phyloP scores from a whole-genome alignment of 92 coral and sea anemone genomes.

The Micromussa lordhowensis region DNA sequence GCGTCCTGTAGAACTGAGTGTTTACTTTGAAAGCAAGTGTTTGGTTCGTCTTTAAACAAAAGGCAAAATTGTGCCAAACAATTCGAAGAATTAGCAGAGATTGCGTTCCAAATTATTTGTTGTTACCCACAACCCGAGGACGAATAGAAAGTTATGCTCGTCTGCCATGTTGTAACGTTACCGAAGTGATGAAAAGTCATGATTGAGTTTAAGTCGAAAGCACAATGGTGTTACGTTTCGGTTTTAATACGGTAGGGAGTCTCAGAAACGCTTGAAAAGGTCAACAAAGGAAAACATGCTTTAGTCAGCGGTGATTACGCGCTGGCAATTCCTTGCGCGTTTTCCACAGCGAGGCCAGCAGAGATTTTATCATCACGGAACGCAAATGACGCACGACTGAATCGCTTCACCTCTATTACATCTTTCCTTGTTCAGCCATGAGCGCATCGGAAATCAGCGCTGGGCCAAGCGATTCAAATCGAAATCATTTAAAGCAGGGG shows the following conservation, averaged over 20 bases:
- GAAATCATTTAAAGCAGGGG: constrained; percentile 12
- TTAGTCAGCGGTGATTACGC: constrained; percentile 31
- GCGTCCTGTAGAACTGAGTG: neutral
- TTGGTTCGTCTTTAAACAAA: neutral
- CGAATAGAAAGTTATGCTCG: neutral
- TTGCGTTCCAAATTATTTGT: neutral
- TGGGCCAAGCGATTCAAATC: neutral
- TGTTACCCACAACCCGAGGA: neutral
- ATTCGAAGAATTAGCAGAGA: constrained; percentile 5
- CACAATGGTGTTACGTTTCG: constrained; percentile 7
- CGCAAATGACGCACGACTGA: neutral
- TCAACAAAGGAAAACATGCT: constrained; percentile 32
- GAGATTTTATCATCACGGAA: constrained; percentile 8
- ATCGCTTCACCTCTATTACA: neutral
- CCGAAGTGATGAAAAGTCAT: neutral
- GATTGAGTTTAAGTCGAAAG: neutral
- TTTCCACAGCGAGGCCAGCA: neutral
- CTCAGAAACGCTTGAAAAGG: constrained; percentile 6
- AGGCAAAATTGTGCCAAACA: constrained; percentile 17
- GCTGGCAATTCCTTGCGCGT: constrained; percentile 15
- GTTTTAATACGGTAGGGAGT: neutral
- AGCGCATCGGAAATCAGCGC: neutral
- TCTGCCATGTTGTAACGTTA: neutral
- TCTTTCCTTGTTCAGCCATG: neutral
- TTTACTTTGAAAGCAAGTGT: neutral